Evolutionary conservation across 2,888 invertebrate genomes (phyloP).

Genomic region (Hetaerina titia): DNA sequence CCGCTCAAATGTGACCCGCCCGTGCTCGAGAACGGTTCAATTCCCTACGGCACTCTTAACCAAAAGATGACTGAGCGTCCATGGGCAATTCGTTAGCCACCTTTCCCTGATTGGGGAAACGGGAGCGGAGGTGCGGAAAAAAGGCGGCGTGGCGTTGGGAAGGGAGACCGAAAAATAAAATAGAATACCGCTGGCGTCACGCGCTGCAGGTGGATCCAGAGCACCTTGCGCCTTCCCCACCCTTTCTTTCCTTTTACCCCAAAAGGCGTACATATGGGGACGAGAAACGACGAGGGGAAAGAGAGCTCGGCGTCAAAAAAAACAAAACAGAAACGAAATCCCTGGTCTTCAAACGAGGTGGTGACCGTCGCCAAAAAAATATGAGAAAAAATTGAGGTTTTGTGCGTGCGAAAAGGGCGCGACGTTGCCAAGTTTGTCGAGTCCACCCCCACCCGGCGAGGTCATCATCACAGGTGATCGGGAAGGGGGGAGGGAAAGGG

Average conservation of each 20-base stretch:
- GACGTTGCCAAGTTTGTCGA: conserved; percentile 40
- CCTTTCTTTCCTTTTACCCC: background rate
- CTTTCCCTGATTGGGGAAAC: background rate
- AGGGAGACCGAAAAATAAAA: background rate
- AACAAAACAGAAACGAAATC: background rate
- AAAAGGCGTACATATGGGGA: background rate
- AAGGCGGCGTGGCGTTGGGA: background rate
- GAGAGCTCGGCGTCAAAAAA: background rate
- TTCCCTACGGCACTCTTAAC: background rate
- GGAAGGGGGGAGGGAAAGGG: background rate
- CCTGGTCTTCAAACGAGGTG: background rate
- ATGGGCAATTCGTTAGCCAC: background rate
- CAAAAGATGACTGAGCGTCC: background rate
- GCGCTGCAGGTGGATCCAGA: background rate
- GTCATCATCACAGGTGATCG: conserved; percentile 26
- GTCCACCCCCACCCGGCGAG: background rate
- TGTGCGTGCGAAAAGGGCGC: conserved; percentile 18
- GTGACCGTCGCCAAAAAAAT: conserved; percentile 33
- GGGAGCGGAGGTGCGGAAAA: background rate
- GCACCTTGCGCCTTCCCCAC: background rate
- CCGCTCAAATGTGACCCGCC: too few species aligned
- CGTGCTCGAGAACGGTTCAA: background rate
- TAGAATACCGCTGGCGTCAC: background rate
- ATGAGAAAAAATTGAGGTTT: conserved; percentile 4
- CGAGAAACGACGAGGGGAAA: background rate